Conservation (phyloP, 92 coral and sea anemone species). For the Phymanthus crucifer region DNA sequence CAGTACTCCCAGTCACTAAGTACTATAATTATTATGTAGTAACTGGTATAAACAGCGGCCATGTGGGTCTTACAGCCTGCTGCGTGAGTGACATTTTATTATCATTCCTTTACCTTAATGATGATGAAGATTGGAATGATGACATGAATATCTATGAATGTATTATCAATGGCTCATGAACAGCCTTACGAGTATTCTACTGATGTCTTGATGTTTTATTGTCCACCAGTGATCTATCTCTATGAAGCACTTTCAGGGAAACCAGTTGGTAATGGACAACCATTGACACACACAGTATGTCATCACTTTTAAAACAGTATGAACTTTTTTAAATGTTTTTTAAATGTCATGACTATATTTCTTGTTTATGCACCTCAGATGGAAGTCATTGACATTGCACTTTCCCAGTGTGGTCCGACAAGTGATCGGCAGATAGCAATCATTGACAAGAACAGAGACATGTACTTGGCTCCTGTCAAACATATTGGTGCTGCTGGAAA, state of each 20-base stretch:
- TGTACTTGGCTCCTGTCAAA: conserved; percentile 87
- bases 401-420: conserved; percentile 86
- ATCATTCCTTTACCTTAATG: no score
- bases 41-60: no score
- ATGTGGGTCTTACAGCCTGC: no score
- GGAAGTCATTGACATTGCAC: conserved; percentile 90
- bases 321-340: no score
- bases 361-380: conserved; percentile 48
- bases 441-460: conserved; percentile 93
- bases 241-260: conserved; percentile 91
- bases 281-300: conserved; percentile 82
- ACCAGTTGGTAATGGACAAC: conserved; percentile 92
- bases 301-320: no score
- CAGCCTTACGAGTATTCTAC: no score
- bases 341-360: background rate
- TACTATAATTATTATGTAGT: no score
- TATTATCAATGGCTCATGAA: no score
- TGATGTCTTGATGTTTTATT: background rate
- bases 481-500: conserved; percentile 92
- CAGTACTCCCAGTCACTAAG: no score
- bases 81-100: no score
- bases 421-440: conserved; percentile 85
- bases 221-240: conserved; percentile 82
- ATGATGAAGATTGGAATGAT: no score
- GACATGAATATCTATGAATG: no score